These are phyloP conservation scores for Fopius arisanus DNA, from an alignment of 1,140 invertebrate genomes.

Conservation along the genomic window DNA sequence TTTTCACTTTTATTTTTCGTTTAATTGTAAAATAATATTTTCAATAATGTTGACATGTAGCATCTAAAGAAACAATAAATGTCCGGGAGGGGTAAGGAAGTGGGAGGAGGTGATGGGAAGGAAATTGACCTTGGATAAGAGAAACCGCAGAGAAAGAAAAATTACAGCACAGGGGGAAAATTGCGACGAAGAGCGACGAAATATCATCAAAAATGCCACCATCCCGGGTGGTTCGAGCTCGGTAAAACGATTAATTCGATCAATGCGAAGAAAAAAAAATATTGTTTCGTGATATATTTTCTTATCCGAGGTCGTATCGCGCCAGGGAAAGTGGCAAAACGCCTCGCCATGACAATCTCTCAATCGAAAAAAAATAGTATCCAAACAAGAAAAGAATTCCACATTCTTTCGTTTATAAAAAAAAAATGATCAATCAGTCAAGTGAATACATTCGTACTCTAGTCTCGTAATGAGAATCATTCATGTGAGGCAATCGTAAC, in stretches of 20 bases:
- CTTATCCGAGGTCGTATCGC: slow-evolving; percentile 1
- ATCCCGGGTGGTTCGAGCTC: slow-evolving; percentile 12
- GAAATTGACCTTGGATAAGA: background rate
- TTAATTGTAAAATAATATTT: slow-evolving; percentile 1
- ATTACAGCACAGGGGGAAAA: background rate
- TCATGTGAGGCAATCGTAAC: background rate
- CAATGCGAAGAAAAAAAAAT: background rate
- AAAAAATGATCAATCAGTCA: background rate
- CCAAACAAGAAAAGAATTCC: background rate
- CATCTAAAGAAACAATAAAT: background rate
- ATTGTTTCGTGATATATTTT: background rate
- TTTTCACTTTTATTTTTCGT: background rate
- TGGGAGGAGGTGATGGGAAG: background rate
- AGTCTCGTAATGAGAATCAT: background rate
- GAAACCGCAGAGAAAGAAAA: background rate
- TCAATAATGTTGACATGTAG: background rate
- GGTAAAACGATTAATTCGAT: background rate
- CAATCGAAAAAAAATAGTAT: background rate
- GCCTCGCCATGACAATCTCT: background rate
- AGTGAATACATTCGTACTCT: slow-evolving; percentile 9
- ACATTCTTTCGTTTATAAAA: background rate
- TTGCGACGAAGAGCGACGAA: background rate
- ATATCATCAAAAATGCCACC: background rate
- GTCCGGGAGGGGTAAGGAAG: background rate
- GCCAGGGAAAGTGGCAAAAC: background rate